Conservation (phyloP, 2,113 vertebrate genomes). For the Halcyon senegalensis region DNA sequence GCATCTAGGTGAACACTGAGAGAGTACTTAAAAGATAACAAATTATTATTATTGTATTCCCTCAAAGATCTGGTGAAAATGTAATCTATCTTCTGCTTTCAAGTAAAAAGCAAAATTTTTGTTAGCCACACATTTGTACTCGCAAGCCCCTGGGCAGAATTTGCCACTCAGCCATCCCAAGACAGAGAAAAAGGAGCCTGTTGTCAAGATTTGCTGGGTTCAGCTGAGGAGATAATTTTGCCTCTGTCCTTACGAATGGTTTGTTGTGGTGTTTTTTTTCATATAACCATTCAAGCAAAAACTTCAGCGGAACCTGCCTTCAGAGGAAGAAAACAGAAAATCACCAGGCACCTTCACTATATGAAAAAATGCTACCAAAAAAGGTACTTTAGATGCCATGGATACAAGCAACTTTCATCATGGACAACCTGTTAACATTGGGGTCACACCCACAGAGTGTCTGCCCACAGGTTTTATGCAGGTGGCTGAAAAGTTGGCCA, state of each 20-base stretch:
- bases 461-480: background rate
- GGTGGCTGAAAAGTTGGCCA: background rate
- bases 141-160: background rate
- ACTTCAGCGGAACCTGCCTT: background rate
- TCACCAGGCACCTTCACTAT: background rate
- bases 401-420: background rate
- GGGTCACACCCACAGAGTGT: background rate
- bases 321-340: background rate
- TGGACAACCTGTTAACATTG: background rate
- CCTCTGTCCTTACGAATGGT: background rate
- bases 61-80: background rate
- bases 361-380: background rate
- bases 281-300: background rate
- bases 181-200: background rate
- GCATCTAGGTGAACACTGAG: background rate
- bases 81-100: background rate
- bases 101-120: background rate
- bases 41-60: background rate
- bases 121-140: background rate
- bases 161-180: background rate
- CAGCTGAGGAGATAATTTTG: slow-evolving; percentile 8
- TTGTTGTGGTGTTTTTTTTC: background rate
- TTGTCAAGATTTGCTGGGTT: background rate
- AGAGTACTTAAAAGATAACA: background rate
- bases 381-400: background rate